phyloP scores from a whole-genome alignment of 2,888 invertebrate genomes.

The Acanthosepion esculentum region DNA sequence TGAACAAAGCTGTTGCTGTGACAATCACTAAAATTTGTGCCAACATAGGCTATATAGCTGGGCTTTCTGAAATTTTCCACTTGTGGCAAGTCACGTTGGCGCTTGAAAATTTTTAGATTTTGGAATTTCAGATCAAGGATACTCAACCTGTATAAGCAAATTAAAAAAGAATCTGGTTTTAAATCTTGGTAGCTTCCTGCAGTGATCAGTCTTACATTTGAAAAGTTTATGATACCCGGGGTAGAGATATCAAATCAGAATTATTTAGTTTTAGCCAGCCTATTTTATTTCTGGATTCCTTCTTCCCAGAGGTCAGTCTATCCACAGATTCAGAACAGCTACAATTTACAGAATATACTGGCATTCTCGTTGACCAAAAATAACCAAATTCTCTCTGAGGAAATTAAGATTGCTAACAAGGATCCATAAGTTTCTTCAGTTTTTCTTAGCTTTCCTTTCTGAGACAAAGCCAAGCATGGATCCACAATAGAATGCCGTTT shows the following conservation, averaged over 20 bases:
- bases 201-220: neutral
- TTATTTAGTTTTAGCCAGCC: neutral
- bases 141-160: neutral
- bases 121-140: too few relatives aligned
- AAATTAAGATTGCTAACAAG: neutral
- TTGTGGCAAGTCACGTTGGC: too few relatives aligned
- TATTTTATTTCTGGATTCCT: neutral
- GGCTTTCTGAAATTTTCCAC: too few relatives aligned
- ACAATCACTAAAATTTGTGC: too few relatives aligned
- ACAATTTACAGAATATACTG: neutral
- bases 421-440: neutral
- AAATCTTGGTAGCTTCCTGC: neutral
- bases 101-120: too few relatives aligned
- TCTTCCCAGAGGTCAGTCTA: neutral
- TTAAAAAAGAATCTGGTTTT: neutral
- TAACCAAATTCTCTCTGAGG: constrained; percentile 4
- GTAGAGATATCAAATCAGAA: neutral
- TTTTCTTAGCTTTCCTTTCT: neutral
- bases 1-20: too few relatives aligned
- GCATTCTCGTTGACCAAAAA: neutral
- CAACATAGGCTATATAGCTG: too few relatives aligned
- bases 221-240: neutral
- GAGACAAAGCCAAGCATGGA: neutral
- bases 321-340: neutral
- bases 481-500: neutral